Evolutionary conservation across 2,888 invertebrate species (phyloP).

Genomic region (Leistus spinibarbis): DNA sequence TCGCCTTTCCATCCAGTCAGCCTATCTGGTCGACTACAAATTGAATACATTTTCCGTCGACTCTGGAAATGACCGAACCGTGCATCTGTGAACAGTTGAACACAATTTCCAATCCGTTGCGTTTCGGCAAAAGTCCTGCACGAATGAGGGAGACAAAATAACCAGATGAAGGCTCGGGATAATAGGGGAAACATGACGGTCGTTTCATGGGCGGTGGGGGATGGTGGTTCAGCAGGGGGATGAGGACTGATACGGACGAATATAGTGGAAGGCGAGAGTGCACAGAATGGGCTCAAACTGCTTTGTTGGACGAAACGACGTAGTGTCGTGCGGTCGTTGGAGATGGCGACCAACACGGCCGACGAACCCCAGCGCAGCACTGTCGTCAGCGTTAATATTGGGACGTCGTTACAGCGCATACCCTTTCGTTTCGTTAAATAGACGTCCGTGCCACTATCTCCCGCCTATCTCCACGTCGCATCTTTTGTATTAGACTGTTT

Average conservation of each 20-base stretch:
- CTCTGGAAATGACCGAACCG: not conserved
- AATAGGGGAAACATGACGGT: not conserved
- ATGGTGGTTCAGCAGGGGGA: not conserved
- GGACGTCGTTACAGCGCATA: slow-evolving; percentile 20
- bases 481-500: not conserved
- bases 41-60: slow-evolving; percentile 5
- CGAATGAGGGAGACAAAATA: not conserved
- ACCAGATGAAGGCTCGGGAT: not conserved
- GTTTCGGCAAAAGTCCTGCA: not conserved
- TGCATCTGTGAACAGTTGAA: slow-evolving; percentile 7
- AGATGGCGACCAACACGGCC: not conserved
- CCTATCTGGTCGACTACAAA: not conserved
- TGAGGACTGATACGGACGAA: not conserved
- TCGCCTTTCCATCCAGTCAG: not conserved
- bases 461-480: not conserved
- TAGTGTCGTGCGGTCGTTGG: not conserved
- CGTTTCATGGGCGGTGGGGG: too few species aligned
- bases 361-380: not conserved
- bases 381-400: slow-evolving; percentile 35
- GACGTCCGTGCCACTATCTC: slow-evolving; percentile 8
- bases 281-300: not conserved
- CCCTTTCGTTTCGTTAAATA: slow-evolving; percentile 28
- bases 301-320: not conserved
- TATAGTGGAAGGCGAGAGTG: not conserved
- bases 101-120: slow-evolving; percentile 2